A percentile compares a stretch with the other conserved stretches of the same genome.
Evolutionary conservation across 35 echinoderm and acorn worm genomes (phyloP).

Genomic region (Amphiura filiformis): DNA sequence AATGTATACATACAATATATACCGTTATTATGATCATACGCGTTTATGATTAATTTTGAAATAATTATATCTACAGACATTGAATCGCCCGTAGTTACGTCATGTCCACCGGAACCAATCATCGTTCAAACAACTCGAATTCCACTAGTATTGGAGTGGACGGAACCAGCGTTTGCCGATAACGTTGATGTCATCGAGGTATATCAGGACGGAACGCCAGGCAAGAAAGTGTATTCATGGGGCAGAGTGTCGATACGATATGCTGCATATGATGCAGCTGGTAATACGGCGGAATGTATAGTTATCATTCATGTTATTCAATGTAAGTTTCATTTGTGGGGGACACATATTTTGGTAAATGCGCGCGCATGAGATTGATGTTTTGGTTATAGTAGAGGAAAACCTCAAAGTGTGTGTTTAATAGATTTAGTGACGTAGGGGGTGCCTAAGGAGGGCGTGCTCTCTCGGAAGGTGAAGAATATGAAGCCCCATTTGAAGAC

Average conservation of each 20-base stretch:
- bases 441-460: no score
- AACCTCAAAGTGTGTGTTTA: not conserved
- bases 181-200: not conserved
- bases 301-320: not conserved
- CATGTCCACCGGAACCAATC: not conserved
- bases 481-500: no score
- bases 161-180: slow-evolving; percentile 6
- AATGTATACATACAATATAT: no score
- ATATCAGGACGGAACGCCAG: not conserved
- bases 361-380: no score
- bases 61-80: no score
- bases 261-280: not conserved
- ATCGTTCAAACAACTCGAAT: not conserved
- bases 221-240: not conserved
- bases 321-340: not conserved
- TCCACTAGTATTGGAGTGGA: not conserved
- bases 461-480: no score
- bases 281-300: not conserved
- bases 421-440: no score
- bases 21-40: no score
- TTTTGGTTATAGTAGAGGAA: not conserved
- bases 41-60: no score
- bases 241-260: not conserved
- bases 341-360: not conserved
- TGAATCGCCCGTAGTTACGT: not conserved